phyloP scores from a whole-genome alignment of 2,888 invertebrate genomes.

The Cerastis rubricosa region DNA sequence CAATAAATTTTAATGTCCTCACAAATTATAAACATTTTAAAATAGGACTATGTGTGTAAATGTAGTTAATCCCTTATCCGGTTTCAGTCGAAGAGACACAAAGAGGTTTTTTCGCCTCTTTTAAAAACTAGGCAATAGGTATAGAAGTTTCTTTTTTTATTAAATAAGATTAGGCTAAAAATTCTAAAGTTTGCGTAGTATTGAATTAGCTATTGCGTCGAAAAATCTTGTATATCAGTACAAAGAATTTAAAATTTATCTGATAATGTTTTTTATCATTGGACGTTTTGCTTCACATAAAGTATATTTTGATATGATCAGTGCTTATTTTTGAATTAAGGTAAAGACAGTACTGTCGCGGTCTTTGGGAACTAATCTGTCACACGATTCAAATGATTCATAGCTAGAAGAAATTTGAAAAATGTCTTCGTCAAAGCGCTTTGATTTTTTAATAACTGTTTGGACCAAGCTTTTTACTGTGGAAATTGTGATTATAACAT shows the following conservation, averaged over 20 bases:
- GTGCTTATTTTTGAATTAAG: constrained; percentile 78
- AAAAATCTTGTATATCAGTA: constrained; percentile 89
- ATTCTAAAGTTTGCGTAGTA: constrained; percentile 78
- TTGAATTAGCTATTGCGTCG: constrained; percentile 78
- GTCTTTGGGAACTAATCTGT: constrained; percentile 66
- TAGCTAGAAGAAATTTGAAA: constrained; percentile 65
- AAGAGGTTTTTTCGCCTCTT: constrained; percentile 75
- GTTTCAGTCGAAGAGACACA: constrained; percentile 59
- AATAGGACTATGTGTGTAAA: constrained; percentile 63
- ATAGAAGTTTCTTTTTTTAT: constrained; percentile 73
- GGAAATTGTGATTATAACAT: constrained; percentile 62
- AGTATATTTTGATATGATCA: constrained; percentile 87
- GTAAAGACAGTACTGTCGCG: constrained; percentile 69
- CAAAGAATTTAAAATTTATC: constrained; percentile 83
- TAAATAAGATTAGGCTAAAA: constrained; percentile 82
- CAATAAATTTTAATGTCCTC: constrained; percentile 10
- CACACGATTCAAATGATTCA: constrained; percentile 62
- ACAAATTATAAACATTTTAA: constrained; percentile 30
- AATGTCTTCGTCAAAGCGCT: constrained; percentile 64
- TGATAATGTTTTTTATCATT: constrained; percentile 76
- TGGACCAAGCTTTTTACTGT: constrained; percentile 81
- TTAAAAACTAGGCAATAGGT: constrained; percentile 77
- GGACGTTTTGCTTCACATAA: constrained; percentile 79
- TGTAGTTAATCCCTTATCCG: constrained; percentile 71
- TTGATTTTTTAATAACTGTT: constrained; percentile 67